Evolutionary conservation across 2,888 invertebrate species (phyloP).

Genomic region (Macaria liturata): DNA sequence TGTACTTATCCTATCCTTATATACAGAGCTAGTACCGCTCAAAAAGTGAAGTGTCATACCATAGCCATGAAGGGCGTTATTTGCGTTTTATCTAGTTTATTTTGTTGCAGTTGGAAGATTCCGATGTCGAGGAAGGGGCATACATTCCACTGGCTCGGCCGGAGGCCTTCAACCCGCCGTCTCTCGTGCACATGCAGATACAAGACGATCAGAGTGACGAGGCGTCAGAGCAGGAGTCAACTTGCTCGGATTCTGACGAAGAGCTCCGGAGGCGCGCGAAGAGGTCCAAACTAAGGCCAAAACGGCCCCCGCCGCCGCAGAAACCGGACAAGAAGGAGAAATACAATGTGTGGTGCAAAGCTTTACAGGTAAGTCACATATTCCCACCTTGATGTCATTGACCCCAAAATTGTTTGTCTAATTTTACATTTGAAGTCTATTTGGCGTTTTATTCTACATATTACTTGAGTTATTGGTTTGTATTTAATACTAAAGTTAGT

Average conservation of each 20-base stretch:
- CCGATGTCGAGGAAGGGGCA: slow-evolving; percentile 78
- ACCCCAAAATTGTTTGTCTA: neutral
- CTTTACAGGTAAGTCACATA: slow-evolving; percentile 64
- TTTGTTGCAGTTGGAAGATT: slow-evolving; percentile 68
- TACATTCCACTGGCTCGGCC: slow-evolving; percentile 84
- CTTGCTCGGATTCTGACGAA: slow-evolving; percentile 84
- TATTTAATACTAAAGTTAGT: too few species aligned
- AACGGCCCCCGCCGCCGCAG: slow-evolving; percentile 50
- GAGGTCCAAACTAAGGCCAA: slow-evolving; percentile 74
- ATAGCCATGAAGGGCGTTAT: slow-evolving; percentile 17
- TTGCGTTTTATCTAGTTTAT: slow-evolving; percentile 18
- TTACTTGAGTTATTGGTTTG: too few species aligned
- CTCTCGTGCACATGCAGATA: slow-evolving; percentile 77
- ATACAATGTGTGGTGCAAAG: slow-evolving; percentile 90
- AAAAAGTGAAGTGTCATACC: slow-evolving; percentile 17
- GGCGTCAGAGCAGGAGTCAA: slow-evolving; percentile 73
- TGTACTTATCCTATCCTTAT: too few species aligned
- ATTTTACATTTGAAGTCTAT: too few species aligned
- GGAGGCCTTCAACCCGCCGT: slow-evolving; percentile 76
- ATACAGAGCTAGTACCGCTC: neutral
- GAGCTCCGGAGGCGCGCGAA: slow-evolving; percentile 79
- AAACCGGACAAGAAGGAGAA: slow-evolving; percentile 84
- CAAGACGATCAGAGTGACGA: slow-evolving; percentile 85
- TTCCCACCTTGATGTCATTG: neutral
- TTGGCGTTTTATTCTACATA: too few species aligned